Evolutionary conservation across 1,140 invertebrate genomes (phyloP).

Genomic region (Drosophila nikananu): DNA sequence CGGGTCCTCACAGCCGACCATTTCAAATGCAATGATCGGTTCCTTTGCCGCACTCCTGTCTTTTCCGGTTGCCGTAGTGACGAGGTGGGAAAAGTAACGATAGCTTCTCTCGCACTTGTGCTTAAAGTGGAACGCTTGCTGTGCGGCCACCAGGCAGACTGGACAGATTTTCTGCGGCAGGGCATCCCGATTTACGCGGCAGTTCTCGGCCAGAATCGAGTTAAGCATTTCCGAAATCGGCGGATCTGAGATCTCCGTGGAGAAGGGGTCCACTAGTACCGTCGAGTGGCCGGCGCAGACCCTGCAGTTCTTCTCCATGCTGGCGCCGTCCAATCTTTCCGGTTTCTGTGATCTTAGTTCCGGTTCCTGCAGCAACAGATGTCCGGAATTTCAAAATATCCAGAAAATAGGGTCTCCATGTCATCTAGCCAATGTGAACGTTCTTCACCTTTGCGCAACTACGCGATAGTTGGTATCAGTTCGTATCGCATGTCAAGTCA

Average conservation of each 20-base stretch:
- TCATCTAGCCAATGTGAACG: background rate
- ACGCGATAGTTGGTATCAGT: no score
- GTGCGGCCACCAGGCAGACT: slow-evolving; percentile 33
- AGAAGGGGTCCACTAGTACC: slow-evolving; percentile 32
- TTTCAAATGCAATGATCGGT: background rate
- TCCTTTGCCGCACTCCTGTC: background rate
- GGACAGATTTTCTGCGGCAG: slow-evolving; percentile 44
- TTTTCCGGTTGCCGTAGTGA: background rate
- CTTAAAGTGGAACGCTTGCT: slow-evolving; percentile 47
- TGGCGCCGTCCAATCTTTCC: background rate
- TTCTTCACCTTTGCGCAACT: no score
- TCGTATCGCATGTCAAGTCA: no score
- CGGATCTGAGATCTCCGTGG: slow-evolving; percentile 26
- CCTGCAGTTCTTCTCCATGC: slow-evolving; percentile 23
- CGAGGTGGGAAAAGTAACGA: slow-evolving; percentile 27
- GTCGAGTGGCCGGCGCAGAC: slow-evolving; percentile 25
- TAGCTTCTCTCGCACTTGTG: slow-evolving; percentile 38
- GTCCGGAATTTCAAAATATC: slow-evolving; percentile 17
- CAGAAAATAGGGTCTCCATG: slow-evolving; percentile 20
- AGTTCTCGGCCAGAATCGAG: slow-evolving; percentile 23
- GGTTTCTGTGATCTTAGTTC: background rate
- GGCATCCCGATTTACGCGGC: slow-evolving; percentile 24
- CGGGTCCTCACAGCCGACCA: slow-evolving; percentile 31
- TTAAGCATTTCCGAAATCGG: slow-evolving; percentile 38
- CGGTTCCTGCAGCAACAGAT: background rate